Base-by-base conservation (phyloP, 2,888 invertebrate genomes). In the Heliconius hortense region DNA sequence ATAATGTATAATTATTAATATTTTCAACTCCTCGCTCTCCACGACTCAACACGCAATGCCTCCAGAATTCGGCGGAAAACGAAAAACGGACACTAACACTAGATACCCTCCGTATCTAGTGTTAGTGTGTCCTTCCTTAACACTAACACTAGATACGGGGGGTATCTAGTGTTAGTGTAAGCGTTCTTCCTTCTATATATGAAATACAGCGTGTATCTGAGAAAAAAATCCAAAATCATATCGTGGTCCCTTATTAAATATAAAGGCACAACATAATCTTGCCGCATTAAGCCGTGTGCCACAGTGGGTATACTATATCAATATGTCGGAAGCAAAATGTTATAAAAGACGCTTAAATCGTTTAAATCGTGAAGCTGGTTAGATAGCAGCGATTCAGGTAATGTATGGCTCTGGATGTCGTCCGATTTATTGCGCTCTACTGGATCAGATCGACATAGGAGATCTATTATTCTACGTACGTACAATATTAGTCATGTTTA, bases 291-390 rank as follows among this genome's bases (percentile, higher is more conserved):
- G 84, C 83, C 82, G 80, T 82, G 84, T 83, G 81, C 85, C 18
- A 48, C 4, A 48, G 48, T 4, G 13, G 13, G 39, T 48, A 48
- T 56, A 56, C 56, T 88, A 86, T 86, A 88, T 89, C 89, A 89
- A 89, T 87, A 86, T 84, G 83, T 83, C 81, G 84, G 84, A 86
- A 87, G 88, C 84, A 86, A 87, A 88, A 88, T 89, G 88, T 88
- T 90, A 88, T 86, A 89, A 89, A 78, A 85, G 86, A 85, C 84
- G 85, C 86, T 87, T 89, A 87, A 89, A 89, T 88, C 87, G 87
- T 86, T 87, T 89, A 87, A 89, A 89, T 88, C 87, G 87, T 86
- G 89, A 86, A 88, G 88, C 88, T 88, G 89, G 90, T 90, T 89
- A 90, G 90, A 90, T 90, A 89, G 88, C 83, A 84, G 85, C 88